Evolutionary conservation across 2,113 vertebrate genomes (phyloP), one percentile per base, ranked within the genome.

Genomic region (Meleagris gallopavo): DNA sequence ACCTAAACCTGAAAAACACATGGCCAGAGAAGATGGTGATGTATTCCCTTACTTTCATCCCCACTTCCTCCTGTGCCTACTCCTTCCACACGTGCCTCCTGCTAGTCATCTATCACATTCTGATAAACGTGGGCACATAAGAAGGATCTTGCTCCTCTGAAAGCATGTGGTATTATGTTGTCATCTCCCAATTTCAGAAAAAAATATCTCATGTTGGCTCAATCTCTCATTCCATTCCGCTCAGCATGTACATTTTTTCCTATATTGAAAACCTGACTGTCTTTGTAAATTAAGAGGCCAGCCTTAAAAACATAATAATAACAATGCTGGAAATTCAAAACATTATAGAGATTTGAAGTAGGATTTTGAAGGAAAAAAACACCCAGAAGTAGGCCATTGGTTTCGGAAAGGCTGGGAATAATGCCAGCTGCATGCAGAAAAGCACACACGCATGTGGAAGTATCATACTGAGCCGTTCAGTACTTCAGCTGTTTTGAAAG

Each of bases 401-500:
- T 80, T 90, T 86, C 41, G 80, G 41, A 65, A 82, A 73, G 67
- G 5, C 88, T 91, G 64, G 85, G 48, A 89, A 65, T 60, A 86
- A 83, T 87, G 82, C 86, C 73, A 91, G 82, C 70, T 69, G 40
- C 83, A 67, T 75, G 29, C n/a, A 1, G 1, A 80, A 80, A 93
- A 89, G 54, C 76, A 84, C 64, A 86, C 32, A 41, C 41, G 15
- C 2, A 1, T 80, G 69, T 86, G 48, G 54, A 91, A 88, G 72
- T 32, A 30, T 88, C 70, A 46, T 79, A 83, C 66, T 76, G 94
- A 91, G 89, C 50, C 0, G 0, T 92, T 89, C 72, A 74, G 58
- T 86, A 78, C 48, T 55, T 93, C 83, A 85, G 58, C 58, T 94
- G 40, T 58, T 95, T 94, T 79, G 64, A 92, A 84, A 95, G 83